Percentiles rank a stretch among this genome's conserved stretches.
Evolutionary conservation across 92 coral and sea anemone species (phyloP).

Genomic region (Epizoanthus scotinus): DNA sequence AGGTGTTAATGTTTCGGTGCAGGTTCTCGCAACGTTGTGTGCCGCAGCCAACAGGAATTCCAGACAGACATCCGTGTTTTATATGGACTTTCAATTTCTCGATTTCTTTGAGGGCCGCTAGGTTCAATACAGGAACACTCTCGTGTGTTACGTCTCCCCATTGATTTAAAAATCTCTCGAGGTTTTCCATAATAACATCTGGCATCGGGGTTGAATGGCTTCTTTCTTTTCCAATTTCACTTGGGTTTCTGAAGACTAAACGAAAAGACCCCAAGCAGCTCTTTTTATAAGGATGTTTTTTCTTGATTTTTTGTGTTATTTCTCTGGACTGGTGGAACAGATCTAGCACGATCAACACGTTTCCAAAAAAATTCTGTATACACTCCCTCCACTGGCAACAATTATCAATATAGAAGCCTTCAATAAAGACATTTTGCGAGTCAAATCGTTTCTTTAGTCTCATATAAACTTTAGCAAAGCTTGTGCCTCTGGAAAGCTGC

Average conservation of each 20-base stretch:
- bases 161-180: constrained; percentile 26
- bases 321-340: constrained; percentile 51
- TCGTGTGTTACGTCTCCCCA: constrained; percentile 30
- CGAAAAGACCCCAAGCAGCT: constrained; percentile 26
- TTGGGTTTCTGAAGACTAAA: constrained; percentile 23
- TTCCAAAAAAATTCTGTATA: constrained; percentile 43
- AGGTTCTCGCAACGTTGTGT: constrained; percentile 25
- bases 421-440: constrained; percentile 7
- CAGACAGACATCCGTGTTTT: constrained; percentile 34
- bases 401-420: constrained; percentile 49
- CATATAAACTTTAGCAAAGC: constrained; percentile 38
- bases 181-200: constrained; percentile 35
- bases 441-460: constrained; percentile 25
- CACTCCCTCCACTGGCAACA: constrained; percentile 48
- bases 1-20: constrained; percentile 12
- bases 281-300: constrained; percentile 41
- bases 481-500: constrained; percentile 46
- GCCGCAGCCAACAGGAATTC: constrained; percentile 16
- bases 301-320: constrained; percentile 20
- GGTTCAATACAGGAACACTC: constrained; percentile 30
- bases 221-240: constrained; percentile 38
- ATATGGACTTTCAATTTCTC: constrained; percentile 45
- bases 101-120: constrained; percentile 35
- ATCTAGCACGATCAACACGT: constrained; percentile 39
- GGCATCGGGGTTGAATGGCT: constrained; percentile 41